Evolutionary conservation across 2,113 vertebrate species (phyloP), one percentile per base, ranked within the genome.

Genomic region (Tyrannus savana): DNA sequence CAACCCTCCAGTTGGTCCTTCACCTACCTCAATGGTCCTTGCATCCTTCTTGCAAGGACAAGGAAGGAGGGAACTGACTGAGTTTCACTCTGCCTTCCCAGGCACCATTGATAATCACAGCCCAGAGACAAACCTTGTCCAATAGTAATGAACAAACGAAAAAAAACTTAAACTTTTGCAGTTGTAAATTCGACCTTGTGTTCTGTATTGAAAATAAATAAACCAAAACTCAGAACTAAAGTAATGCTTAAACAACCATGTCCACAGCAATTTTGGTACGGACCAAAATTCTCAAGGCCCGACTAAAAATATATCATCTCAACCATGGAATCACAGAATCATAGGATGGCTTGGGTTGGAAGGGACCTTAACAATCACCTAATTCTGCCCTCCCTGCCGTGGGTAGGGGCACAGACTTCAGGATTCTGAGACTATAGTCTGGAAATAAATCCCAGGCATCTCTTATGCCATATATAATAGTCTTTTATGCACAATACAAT

Each of bases 301-400:
- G 24, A 77, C 22, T 69, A 19, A 87, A 84, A 50, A 28, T 53
- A 21, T n/a, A 2, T 41, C 19, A 22, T 10, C 9, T 49, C 0
- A 0, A 31, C 35, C 8, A 42, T 0, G 5, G 12, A 63, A 25
- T 31, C 41, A 25, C 0, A 14, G 24, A 72, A 33, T 35, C 31
- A 42, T 19, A 37, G 9, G 31, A 80, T 50, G 22, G 14, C 14
- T 73, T 73, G 27, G 2, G 9, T 42, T 64, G 58, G 7, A 80
- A 58, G 2, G 12, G 12, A 28, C 23, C 14, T 37, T 53, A 78
- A 78, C 33, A 62, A 39, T 5, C 5, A 24, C 23, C 31, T 50
- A 44, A 37, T 59, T 28, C 21, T 44, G 19, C 8, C 9, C 47
- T 37, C 21, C 9, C 14, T 81, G 18, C 6, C 27, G 39, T 67